Base-by-base conservation (phyloP, 23 tunicate species). In the Ciona savignyi region DNA sequence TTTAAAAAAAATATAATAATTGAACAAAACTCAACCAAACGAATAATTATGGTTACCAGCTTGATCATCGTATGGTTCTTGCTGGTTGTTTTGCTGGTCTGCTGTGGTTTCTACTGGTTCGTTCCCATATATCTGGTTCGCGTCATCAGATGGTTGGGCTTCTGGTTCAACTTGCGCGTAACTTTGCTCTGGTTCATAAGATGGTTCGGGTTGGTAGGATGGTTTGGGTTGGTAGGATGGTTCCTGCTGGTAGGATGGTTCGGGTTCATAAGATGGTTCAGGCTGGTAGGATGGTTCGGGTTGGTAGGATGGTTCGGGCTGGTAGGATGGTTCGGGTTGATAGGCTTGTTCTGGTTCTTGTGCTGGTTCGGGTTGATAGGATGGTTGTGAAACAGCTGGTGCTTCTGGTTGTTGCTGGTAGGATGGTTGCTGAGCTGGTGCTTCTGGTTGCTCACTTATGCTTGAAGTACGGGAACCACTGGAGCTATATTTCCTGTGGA, bases 391-490 rank as follows among this genome's bases (percentile, higher is more conserved):
- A 20, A 51, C 19, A 22, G 76, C 63, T 4, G 23, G 6, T 42
- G 76, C 30, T 68, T 68, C 75, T 33, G 56, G 75, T 69, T 70
- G 73, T 42, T 23, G 66, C 27, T 71, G 63, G 76, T 71, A 15
- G 4, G 76, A 23, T 76, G 76, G 76, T 74, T 74, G 34, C 15
- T 11, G 33, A 4, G 33, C 42, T 60, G 74, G 30, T 70, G 72
- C 21, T 29, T 74, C 87, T 3, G 69, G 80, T 68, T 82, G 75
- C 28, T 82, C 80, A 68, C 80, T 82, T 25, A 82, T 61, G 32
- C 87, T 82, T 6, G 87, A 82, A 21, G 87, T 82, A 15, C 80
- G 66, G 23, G 87, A 82, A 70, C 83, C 70, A 82, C 87, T 76
- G 19, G 87, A 82, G 34, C 87, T 82, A 35, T 74, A 82, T 34